Conservation (phyloP, 2,113 vertebrate genomes). For the Sinocyclocheilus maitianheensis region DNA sequence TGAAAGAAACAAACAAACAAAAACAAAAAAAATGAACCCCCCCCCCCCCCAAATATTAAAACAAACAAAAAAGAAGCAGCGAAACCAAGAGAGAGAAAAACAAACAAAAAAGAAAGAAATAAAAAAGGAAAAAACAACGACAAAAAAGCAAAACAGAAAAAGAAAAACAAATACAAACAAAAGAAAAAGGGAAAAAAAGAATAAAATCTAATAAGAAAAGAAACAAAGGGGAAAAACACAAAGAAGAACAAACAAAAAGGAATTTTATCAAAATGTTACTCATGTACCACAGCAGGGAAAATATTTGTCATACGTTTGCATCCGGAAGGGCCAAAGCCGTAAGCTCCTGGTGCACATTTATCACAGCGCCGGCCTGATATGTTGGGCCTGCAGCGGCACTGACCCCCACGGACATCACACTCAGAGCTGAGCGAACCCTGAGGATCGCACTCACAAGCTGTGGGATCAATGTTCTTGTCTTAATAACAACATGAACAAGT, state of each 20-base stretch:
- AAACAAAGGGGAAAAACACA: background rate
- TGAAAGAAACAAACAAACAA: background rate
- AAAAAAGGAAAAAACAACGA: background rate
- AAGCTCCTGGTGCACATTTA: slow-evolving; percentile 84
- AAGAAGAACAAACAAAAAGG: background rate
- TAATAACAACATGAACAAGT: background rate
- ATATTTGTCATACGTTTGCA: slow-evolving; percentile 82
- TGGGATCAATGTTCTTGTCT: background rate
- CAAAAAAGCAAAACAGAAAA: background rate
- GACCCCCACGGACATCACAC: slow-evolving; percentile 88
- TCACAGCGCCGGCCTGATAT: slow-evolving; percentile 86
- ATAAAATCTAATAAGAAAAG: background rate
- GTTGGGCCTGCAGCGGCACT: slow-evolving; percentile 88
- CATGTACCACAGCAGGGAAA: background rate
- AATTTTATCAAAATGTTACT: background rate
- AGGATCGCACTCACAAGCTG: slow-evolving; percentile 90
- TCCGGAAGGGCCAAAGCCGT: slow-evolving; percentile 86
- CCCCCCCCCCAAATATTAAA: no score
- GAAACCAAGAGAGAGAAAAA: background rate
- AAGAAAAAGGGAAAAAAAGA: background rate
- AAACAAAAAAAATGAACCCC: no score
- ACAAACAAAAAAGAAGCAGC: no score
- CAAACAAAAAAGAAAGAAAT: background rate
- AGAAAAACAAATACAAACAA: background rate
- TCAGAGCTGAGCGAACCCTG: slow-evolving; percentile 89